Evolutionary conservation across 2,113 vertebrate genomes (phyloP).

Genomic region (Corvus hawaiiensis): DNA sequence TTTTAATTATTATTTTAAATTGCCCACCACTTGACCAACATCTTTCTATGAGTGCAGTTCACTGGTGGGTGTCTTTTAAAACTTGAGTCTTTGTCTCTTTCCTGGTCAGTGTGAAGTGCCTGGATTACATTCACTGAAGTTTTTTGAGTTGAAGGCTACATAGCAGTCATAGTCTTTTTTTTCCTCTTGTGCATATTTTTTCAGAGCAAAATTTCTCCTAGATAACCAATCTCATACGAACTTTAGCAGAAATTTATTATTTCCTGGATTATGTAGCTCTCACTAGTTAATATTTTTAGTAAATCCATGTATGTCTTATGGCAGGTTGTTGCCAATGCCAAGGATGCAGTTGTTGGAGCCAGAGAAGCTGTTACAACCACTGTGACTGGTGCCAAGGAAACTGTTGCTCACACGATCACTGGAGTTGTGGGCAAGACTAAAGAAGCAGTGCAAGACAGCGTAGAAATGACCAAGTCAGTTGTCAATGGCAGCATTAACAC

Average conservation of each 20-base stretch:
- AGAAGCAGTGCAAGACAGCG: constrained; percentile 77
- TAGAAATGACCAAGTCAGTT: constrained; percentile 81
- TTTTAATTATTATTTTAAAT: background rate
- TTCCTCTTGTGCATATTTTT: background rate
- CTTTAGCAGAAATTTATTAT: background rate
- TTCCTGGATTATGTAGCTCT: background rate
- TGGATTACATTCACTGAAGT: background rate
- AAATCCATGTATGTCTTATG: background rate
- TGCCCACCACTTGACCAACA: background rate
- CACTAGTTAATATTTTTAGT: background rate
- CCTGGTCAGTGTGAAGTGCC: background rate
- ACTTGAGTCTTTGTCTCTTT: background rate
- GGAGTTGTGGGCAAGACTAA: constrained; percentile 74
- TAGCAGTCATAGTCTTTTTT: background rate
- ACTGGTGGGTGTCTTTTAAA: background rate
- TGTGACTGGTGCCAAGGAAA: constrained; percentile 76
- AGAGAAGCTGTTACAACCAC: constrained; percentile 72
- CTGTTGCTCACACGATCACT: constrained; percentile 75
- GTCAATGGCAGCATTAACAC: constrained; percentile 80
- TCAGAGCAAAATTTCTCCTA: background rate
- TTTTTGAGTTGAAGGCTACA: background rate
- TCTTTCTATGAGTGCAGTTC: background rate
- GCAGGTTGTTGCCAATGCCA: constrained; percentile 78
- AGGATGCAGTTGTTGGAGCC: constrained; percentile 74
- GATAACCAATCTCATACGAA: background rate